Base-by-base conservation (phyloP, 2,888 invertebrate genomes). In the Gymnocheta viridis region DNA sequence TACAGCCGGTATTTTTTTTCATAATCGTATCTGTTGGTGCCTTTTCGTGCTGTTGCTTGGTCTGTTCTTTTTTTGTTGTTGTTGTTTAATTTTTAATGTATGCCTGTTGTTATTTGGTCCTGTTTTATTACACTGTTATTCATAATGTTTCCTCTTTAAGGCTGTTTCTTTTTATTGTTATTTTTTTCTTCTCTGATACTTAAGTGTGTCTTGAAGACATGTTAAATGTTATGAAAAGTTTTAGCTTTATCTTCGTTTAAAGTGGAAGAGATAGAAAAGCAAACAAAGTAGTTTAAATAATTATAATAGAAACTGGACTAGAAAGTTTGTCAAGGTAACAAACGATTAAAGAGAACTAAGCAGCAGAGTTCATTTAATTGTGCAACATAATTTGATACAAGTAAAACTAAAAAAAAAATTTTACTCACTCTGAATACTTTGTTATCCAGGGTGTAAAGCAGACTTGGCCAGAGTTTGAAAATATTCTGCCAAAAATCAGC, bases 171-270 rank as follows among this genome's bases (percentile, higher is more conserved):
- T 69, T 77, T 60, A 62, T 66, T 27, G 12, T 38, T 17, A 7
- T 54, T 62, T 22, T 24, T 24, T 4, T 41, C n/a, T 62, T 41
- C 14, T 72, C 56, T 74, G 56, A 70, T 77, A 51, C 10, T 67
- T 79, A 70, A 66, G 44, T 82, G 73, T 82, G 69, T 76, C 76
- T 79, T 79, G 88, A 87, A 88, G 87, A 89, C 88, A 88, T 89
- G 89, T 90, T 89, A 88, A 89, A 89, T 89, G 89, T 89, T 89
- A 90, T 89, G 89, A 89, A 89, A 89, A 89, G 88, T 90, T 88
- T 89, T 76, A 60, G 41, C 49, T 82, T 82, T 76, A 82, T 82
- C 81, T 67, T 54, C 86, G 60, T 35, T 49, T 62, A 47, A 47
- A 72, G 56, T 64, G 22, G 54, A 64, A 64, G 56, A 54, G 14